Evolutionary conservation across 2,797 vertebrate species (phyloP).

Genomic region (Chaetodon trifasciatus): DNA sequence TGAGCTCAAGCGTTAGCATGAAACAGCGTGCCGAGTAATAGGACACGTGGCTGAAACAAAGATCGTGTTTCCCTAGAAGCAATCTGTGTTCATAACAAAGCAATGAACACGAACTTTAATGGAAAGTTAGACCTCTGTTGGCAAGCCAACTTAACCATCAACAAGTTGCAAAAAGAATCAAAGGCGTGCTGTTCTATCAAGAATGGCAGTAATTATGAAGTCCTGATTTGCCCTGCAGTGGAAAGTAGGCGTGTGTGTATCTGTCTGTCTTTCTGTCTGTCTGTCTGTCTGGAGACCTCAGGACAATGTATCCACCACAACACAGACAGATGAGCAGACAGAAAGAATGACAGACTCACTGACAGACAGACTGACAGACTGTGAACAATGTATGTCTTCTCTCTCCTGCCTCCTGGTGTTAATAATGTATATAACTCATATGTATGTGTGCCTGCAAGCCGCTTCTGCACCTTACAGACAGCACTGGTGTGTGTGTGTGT

Average conservation of each 20-base stretch:
- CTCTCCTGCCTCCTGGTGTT: conserved; percentile 68
- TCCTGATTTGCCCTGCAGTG: conserved; percentile 19
- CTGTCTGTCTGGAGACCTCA: conserved; percentile 59
- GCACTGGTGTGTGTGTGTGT: conserved; percentile 78
- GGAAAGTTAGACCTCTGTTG: background rate
- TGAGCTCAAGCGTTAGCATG: background rate
- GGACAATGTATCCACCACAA: conserved; percentile 42
- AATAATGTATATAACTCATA: conserved; percentile 90
- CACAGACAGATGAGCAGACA: conserved; percentile 30
- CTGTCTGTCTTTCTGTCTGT: conserved; percentile 2
- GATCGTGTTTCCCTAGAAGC: background rate
- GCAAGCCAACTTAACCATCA: conserved; percentile 23
- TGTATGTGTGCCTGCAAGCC: conserved; percentile 85
- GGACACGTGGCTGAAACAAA: conserved; percentile 29
- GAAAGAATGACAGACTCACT: background rate
- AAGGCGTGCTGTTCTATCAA: conserved; percentile 5
- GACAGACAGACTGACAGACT: conserved; percentile 46
- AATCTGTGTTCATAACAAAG: background rate
- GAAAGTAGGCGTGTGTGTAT: conserved; percentile 5
- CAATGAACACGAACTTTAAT: conserved; percentile 39
- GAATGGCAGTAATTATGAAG: conserved; percentile 20
- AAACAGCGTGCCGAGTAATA: background rate
- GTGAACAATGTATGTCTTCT: conserved; percentile 43
- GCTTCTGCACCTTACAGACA: conserved; percentile 95
- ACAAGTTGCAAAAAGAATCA: conserved; percentile 20